These are phyloP conservation scores for Idaea straminata DNA, from an alignment of 2,888 invertebrate species.

Conservation along the genomic window DNA sequence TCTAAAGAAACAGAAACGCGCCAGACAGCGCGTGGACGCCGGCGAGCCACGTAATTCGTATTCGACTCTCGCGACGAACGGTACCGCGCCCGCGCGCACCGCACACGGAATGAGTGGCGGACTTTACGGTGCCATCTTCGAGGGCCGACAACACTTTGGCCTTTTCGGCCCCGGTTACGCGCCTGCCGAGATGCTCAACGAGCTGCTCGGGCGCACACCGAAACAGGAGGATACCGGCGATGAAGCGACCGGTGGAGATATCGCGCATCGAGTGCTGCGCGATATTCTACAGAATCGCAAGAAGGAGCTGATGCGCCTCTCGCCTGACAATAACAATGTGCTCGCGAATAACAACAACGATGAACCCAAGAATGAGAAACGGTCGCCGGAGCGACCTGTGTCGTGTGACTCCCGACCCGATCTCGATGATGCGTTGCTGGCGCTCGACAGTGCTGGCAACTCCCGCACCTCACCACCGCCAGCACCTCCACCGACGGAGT, in stretches of 20 bases:
- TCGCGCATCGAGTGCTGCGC: constrained; percentile 92
- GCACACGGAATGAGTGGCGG: constrained; percentile 89
- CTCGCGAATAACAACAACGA: constrained; percentile 79
- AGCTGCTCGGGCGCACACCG: constrained; percentile 90
- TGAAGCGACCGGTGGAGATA: constrained; percentile 71
- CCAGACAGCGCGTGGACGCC: constrained; percentile 97
- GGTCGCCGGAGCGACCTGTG: constrained; percentile 81
- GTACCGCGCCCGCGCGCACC: constrained; percentile 81
- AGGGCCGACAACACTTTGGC: constrained; percentile 89
- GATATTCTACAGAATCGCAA: constrained; percentile 95
- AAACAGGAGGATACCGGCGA: constrained; percentile 83
- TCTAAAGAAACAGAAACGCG: constrained; percentile 95
- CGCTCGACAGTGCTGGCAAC: constrained; percentile 78
- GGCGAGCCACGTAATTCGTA: constrained; percentile 97
- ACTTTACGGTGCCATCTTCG: constrained; percentile 93
- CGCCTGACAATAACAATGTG: constrained; percentile 80
- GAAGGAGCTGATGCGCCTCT: constrained; percentile 87
- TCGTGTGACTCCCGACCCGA: constrained; percentile 83
- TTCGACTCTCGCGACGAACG: constrained; percentile 81
- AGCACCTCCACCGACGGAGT: constrained; percentile 75
- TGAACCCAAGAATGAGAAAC: constrained; percentile 73
- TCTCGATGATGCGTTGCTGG: constrained; percentile 82
- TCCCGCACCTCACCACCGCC: constrained; percentile 79
- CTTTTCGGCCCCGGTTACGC: constrained; percentile 92
- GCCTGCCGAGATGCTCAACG: constrained; percentile 95